Conservation (phyloP, 2,888 invertebrate genomes). For the Xestobium rufovillosum region DNA sequence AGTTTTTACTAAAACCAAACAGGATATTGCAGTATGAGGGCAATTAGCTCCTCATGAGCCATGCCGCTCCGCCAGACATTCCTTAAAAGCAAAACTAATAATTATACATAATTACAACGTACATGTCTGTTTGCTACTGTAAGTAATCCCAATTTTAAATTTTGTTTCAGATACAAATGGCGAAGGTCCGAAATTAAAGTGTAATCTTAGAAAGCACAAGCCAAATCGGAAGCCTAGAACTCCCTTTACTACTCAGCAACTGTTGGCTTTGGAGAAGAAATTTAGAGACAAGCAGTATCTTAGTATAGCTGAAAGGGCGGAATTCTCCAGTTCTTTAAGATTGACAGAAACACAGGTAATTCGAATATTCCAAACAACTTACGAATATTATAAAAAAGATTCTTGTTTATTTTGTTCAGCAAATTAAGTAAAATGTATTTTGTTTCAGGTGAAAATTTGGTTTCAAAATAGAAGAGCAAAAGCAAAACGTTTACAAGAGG, state of each 20-base stretch:
- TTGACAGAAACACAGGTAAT: slow-evolving; percentile 85
- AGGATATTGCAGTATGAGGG: slow-evolving; percentile 34
- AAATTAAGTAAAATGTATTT: too few species aligned
- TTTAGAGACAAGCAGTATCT: slow-evolving; percentile 96
- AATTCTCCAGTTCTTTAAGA: slow-evolving; percentile 90
- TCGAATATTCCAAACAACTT: too few species aligned
- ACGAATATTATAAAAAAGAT: slow-evolving; percentile 4
- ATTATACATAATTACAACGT: too few species aligned
- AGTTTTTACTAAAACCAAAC: slow-evolving; percentile 18
- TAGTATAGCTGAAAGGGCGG: slow-evolving; percentile 95
- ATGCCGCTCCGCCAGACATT: too few species aligned
- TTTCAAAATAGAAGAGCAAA: slow-evolving; percentile 94
- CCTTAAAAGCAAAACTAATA: too few species aligned
- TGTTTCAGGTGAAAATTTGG: slow-evolving; percentile 78
- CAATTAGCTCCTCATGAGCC: slow-evolving; percentile 33
- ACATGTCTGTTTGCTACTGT: too few species aligned
- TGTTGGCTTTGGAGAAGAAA: slow-evolving; percentile 90
- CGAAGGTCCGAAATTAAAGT: slow-evolving; percentile 80
- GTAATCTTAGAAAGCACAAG: slow-evolving; percentile 92
- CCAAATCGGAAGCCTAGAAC: slow-evolving; percentile 97
- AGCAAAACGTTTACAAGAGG: slow-evolving; percentile 94
- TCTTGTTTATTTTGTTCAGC: too few species aligned
- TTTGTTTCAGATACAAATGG: slow-evolving; percentile 58
- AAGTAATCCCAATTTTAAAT: too few species aligned
- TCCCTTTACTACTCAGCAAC: slow-evolving; percentile 96